Evolutionary conservation across 1,140 invertebrate genomes (phyloP), one percentile per base, ranked within the genome.

Genomic region (Temnothorax nylanderi): DNA sequence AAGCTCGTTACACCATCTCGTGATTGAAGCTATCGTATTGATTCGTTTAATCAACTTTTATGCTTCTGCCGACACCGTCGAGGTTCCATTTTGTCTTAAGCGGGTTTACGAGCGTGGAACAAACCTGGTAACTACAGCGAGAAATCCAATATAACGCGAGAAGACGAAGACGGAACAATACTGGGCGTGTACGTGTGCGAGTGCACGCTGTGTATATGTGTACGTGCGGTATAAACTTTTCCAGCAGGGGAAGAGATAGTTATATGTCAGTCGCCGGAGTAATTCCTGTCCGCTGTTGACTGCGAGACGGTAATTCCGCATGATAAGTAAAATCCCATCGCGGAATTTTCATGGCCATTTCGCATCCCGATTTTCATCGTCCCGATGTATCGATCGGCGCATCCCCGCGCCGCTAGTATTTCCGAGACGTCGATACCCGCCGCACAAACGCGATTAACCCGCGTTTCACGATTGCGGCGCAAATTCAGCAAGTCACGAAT

Each of bases 301-400:
- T 74, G 26, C 18, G 87, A 65, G 37, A 71, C 34, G 78, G 34
- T 71, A 72, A 76, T 84, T 71, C 13, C 76, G 75, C 89, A 89
- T 91, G 88, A 91, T 88, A 87, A 90, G 85, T 47, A 82, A 88
- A 91, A 87, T 86, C 87, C 88, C 88, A 78, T 87, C 87, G 87
- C 76, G 81, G 85, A 82, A 82, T 72, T 82, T 82, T 82, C 41
- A 71, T 47, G 41, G 85, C 87, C 71, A 85, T 87, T 26, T 72
- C 80, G 54, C 67, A 18, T 47, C 4, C 3, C 67, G 37, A 72
- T 82, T 58, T 32, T 54, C 51, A 44, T 64, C 44, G 41, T 2
- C 47, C 4, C 41, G 65, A 47, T 21, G 77, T 21, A 65, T 82
- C 65, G 64, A 58, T 44, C 37, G 51, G 3, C 54, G 7, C 37